Evolutionary conservation across 2,113 vertebrate species (phyloP).

Genomic region (Oriolus oriolus): DNA sequence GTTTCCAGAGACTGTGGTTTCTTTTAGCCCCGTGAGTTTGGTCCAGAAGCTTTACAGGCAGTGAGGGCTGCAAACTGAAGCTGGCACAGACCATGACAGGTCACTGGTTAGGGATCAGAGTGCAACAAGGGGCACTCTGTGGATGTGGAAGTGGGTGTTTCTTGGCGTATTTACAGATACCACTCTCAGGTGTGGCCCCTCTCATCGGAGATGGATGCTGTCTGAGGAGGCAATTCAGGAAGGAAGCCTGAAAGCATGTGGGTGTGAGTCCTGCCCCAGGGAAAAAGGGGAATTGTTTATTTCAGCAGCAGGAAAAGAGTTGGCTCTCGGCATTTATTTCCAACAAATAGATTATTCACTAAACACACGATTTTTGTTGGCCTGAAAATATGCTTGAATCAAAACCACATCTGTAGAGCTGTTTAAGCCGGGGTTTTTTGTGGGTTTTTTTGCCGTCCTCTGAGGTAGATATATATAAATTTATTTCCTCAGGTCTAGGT

Average conservation of each 20-base stretch:
- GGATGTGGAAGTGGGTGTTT: conserved; percentile 7
- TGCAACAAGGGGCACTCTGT: not conserved
- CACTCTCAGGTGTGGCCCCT: conserved; percentile 48
- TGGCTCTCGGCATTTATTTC: conserved; percentile 22
- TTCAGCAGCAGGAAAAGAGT: conserved; percentile 12
- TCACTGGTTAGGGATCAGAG: not conserved
- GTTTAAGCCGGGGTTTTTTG: not conserved
- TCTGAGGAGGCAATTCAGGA: conserved; percentile 33
- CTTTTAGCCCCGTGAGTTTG: not conserved
- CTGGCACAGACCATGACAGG: not conserved
- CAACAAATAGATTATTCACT: conserved; percentile 51
- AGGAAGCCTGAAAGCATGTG: conserved; percentile 39
- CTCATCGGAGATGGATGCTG: not conserved
- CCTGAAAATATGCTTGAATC: not conserved
- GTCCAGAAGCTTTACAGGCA: not conserved
- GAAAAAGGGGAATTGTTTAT: conserved; percentile 44
- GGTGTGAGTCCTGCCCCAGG: conserved; percentile 28
- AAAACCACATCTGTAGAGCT: not conserved
- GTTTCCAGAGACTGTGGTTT: not conserved
- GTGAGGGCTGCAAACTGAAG: not conserved
- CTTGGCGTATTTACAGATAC: not conserved
- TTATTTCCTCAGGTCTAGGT: not conserved
- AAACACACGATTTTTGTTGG: not conserved
- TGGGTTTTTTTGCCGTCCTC: not conserved
- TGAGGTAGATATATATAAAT: not conserved